phyloP scores from a whole-genome alignment of 92 coral and sea anemone genomes.

The Galaxea fascicularis region DNA sequence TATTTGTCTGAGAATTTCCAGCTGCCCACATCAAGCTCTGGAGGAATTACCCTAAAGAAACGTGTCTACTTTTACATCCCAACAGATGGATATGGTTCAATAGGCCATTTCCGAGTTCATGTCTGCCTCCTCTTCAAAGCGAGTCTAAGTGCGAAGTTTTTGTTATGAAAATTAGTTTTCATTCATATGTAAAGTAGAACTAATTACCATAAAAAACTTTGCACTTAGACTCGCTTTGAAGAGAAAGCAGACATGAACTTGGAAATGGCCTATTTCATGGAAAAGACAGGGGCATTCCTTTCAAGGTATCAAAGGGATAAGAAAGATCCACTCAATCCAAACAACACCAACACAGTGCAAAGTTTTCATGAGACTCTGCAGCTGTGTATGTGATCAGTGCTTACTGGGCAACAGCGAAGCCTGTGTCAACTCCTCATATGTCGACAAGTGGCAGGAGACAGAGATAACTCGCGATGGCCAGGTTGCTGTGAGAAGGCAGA shows the following conservation, averaged over 20 bases:
- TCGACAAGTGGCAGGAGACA: slow-evolving; percentile 67
- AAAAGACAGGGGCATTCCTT: slow-evolving; percentile 35
- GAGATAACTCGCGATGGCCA: slow-evolving; percentile 51
- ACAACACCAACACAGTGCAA: slow-evolving; percentile 44
- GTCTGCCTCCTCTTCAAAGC: too few relatives aligned
- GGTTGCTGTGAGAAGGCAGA: slow-evolving; percentile 55
- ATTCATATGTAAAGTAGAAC: too few relatives aligned
- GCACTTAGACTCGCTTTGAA: too few relatives aligned
- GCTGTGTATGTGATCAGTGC: slow-evolving; percentile 60
- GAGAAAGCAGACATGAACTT: too few relatives aligned
- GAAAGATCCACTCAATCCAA: slow-evolving; percentile 43
- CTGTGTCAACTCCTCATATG: slow-evolving; percentile 53
- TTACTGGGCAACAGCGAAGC: slow-evolving; percentile 32
- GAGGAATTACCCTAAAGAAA: slow-evolving; percentile 27
- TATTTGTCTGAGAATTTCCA: slow-evolving; percentile 26
- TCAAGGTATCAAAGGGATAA: slow-evolving; percentile 27
- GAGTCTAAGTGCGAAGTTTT: too few relatives aligned
- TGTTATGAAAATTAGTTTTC: too few relatives aligned
- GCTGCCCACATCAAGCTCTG: slow-evolving; percentile 31
- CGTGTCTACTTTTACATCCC: slow-evolving; percentile 41
- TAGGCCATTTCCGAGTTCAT: too few relatives aligned
- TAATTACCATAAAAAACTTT: neutral
- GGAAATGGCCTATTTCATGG: too few relatives aligned
- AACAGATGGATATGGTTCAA: slow-evolving; percentile 18
- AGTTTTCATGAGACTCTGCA: slow-evolving; percentile 27